Conservation (phyloP, 1,140 invertebrate genomes). For the Drosophila dunni region DNA sequence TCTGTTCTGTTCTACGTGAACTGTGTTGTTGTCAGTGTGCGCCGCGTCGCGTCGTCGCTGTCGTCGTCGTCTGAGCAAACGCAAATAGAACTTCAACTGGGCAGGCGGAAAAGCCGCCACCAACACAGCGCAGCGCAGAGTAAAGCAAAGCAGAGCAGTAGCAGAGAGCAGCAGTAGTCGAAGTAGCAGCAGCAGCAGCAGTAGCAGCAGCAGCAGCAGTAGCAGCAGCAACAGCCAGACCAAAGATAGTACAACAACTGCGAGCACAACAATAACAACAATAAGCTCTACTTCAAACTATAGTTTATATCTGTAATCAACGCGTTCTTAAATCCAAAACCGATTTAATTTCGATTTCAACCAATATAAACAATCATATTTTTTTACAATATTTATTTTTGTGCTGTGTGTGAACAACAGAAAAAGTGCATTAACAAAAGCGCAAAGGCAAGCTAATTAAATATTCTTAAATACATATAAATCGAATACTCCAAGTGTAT, state of each 20-base stretch:
- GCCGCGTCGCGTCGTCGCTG: conserved; percentile 42
- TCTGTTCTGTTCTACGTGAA: not conserved
- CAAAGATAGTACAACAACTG: conserved; percentile 15
- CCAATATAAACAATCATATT: not conserved
- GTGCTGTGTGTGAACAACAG: not conserved
- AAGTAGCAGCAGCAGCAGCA: not conserved
- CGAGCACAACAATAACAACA: conserved; percentile 46
- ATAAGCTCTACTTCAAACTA: conserved; percentile 14
- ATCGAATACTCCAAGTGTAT: conserved; percentile 3
- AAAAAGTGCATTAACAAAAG: conserved; percentile 11
- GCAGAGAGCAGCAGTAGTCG: not conserved
- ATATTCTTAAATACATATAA: conserved; percentile 1
- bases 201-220: not conserved
- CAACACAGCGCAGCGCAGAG: conserved; percentile 9
- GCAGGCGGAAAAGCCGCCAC: conserved; percentile 48
- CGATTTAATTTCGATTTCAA: not conserved
- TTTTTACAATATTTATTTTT: conserved; percentile 2
- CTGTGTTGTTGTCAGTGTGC: conserved; percentile 27
- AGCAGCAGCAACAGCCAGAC: conserved; percentile 3
- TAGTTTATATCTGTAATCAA: conserved; percentile 1
- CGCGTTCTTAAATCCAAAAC: not conserved
- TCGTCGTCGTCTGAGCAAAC: conserved; percentile 74
- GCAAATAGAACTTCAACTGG: conserved; percentile 74
- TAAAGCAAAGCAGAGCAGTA: conserved; percentile 3
- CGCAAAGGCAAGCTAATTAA: conserved; percentile 25